These are phyloP conservation scores for Denticeps clupeoides DNA, from an alignment of 2,797 vertebrate species.

Conservation along the genomic window DNA sequence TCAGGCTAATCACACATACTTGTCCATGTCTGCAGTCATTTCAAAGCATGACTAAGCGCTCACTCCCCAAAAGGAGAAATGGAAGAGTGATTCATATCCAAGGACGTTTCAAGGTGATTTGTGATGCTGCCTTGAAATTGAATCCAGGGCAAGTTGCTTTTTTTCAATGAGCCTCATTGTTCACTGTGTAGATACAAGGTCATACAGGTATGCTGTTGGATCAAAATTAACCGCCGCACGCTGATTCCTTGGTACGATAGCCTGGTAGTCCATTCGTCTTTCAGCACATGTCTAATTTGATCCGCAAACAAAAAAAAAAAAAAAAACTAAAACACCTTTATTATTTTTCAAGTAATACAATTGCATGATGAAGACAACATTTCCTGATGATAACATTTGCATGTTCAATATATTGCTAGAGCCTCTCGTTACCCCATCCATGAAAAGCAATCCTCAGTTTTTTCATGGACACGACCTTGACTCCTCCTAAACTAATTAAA, in stretches of 20 bases:
- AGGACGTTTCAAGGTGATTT: conserved; percentile 28
- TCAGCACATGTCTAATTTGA: too few species aligned
- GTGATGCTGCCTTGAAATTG: conserved; percentile 14
- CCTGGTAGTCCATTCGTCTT: too few species aligned
- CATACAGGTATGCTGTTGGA: not conserved
- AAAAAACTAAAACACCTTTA: too few species aligned
- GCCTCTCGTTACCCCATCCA: too few species aligned
- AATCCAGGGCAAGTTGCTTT: conserved; percentile 12
- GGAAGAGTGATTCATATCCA: conserved; percentile 13
- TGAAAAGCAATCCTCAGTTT: not conserved
- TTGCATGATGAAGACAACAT: too few species aligned
- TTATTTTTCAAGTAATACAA: too few species aligned
- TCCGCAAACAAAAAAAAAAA: too few species aligned
- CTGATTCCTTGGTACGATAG: not conserved
- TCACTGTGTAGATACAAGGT: conserved; percentile 22
- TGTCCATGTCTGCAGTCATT: conserved; percentile 10
- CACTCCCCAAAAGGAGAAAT: conserved; percentile 3
- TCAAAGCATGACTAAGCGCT: conserved; percentile 12
- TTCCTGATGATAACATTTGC: too few species aligned
- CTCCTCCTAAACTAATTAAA: conserved; percentile 28
- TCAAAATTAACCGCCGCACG: conserved; percentile 5
- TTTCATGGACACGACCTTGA: conserved; percentile 23
- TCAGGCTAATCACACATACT: conserved; percentile 3
- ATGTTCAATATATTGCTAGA: too few species aligned
- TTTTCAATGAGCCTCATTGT: conserved; percentile 25